Conservation (phyloP, 2,113 vertebrate species). For the Mormyrus iriodes region DNA sequence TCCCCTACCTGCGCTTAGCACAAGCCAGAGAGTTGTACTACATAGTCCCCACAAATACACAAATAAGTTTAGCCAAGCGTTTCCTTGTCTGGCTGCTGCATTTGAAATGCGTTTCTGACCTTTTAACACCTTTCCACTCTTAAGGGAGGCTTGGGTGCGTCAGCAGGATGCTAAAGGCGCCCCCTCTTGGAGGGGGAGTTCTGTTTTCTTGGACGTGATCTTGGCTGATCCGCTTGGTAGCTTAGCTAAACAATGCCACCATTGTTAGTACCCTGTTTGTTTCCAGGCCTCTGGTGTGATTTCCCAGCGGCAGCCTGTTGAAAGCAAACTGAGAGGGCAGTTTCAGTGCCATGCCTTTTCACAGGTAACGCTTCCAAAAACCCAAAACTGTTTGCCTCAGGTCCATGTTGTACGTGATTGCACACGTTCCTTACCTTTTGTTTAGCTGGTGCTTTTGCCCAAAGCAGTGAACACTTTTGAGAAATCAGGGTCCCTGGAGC, state of each 20-base stretch:
- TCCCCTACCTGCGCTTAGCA: background rate
- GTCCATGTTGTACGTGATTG: background rate
- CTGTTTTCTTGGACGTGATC: constrained; percentile 30
- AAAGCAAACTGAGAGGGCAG: constrained; percentile 21
- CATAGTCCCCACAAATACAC: background rate
- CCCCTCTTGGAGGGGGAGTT: background rate
- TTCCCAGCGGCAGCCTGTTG: constrained; percentile 11
- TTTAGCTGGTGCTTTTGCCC: background rate
- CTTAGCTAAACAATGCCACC: constrained; percentile 25
- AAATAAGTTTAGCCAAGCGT: background rate
- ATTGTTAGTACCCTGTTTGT: constrained; percentile 27
- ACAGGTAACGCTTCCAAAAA: background rate
- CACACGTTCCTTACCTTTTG: background rate
- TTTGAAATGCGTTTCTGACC: background rate
- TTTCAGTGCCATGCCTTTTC: background rate
- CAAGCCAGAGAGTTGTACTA: background rate
- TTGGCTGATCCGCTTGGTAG: constrained; percentile 17
- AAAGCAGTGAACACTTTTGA: background rate
- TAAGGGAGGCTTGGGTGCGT: background rate
- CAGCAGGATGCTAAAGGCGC: background rate
- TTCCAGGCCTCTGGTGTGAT: constrained; percentile 18
- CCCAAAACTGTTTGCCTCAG: background rate
- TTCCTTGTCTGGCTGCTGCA: background rate
- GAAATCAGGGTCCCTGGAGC: background rate
- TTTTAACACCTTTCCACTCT: background rate